Conservation (phyloP, 2,797 vertebrate genomes). For the Enteromius unitaeniatus region DNA sequence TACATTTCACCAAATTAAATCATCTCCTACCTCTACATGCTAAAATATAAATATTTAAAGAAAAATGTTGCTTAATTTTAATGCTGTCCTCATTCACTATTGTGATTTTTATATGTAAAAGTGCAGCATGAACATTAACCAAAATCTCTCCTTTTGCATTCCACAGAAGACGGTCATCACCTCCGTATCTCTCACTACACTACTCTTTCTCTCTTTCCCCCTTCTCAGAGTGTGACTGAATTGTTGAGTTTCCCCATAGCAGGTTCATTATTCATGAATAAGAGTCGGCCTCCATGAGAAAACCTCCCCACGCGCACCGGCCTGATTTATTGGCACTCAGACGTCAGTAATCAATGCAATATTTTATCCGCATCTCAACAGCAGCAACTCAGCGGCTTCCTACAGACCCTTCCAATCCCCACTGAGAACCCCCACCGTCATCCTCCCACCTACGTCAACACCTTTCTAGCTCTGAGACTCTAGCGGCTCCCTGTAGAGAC, state of each 20-base stretch:
- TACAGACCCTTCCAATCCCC: constrained; percentile 22
- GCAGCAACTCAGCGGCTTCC: constrained; percentile 57
- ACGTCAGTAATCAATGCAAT: constrained; percentile 65
- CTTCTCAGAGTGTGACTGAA: constrained; percentile 19
- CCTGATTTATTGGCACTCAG: constrained; percentile 64
- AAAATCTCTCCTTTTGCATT: not conserved
- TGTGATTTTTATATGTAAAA: not conserved
- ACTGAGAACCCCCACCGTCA: constrained; percentile 9
- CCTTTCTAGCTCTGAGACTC: not conserved
- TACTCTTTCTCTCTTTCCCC: constrained; percentile 13
- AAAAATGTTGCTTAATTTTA: too few relatives aligned
- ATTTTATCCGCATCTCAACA: constrained; percentile 63
- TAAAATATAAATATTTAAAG: not conserved
- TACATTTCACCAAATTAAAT: not conserved
- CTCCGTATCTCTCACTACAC: not conserved
- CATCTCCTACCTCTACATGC: not conserved
- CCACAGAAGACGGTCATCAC: not conserved
- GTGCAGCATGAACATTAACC: not conserved
- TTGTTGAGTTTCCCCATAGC: constrained; percentile 38
- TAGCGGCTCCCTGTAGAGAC: not conserved
- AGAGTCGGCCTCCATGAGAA: constrained; percentile 15
- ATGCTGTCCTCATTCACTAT: not conserved
- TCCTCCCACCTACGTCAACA: constrained; percentile 20
- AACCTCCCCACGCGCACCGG: not conserved
- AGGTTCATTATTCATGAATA: constrained; percentile 46